Evolutionary conservation across 2,113 vertebrate genomes (phyloP).

Genomic region (Mastomys natalensis): DNA sequence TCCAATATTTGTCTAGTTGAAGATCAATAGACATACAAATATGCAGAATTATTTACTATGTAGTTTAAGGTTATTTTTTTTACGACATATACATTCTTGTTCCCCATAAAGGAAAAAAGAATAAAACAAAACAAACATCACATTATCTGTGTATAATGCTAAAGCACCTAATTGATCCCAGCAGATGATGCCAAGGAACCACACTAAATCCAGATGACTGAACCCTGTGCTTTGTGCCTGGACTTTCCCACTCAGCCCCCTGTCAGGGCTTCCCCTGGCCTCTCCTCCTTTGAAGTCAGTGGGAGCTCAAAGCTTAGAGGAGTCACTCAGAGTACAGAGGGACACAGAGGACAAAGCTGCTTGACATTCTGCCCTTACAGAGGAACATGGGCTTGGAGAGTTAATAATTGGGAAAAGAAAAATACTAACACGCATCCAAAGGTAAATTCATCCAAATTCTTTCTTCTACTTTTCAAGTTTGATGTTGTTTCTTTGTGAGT

Average conservation of each 20-base stretch:
- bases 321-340: slow-evolving; percentile 79
- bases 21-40: not conserved
- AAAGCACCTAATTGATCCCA: slow-evolving; percentile 65
- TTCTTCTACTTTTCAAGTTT: slow-evolving; percentile 44
- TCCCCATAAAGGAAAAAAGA: slow-evolving; percentile 49
- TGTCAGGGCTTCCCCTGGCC: slow-evolving; percentile 48
- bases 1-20: not conserved
- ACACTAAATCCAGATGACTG: slow-evolving; percentile 44
- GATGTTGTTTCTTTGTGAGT: slow-evolving; percentile 54
- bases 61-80: not conserved
- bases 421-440: slow-evolving; percentile 43
- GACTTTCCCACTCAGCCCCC: slow-evolving; percentile 30
- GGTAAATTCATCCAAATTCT: slow-evolving; percentile 66
- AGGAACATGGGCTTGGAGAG: slow-evolving; percentile 40
- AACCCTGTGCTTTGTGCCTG: not conserved
- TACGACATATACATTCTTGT: slow-evolving; percentile 61
- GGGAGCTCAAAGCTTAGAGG: slow-evolving; percentile 62
- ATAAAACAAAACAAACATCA: not conserved
- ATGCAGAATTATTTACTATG: not conserved
- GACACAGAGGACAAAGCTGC: slow-evolving; percentile 12
- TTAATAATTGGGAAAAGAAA: slow-evolving; percentile 40
- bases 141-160: not conserved
- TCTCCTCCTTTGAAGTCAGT: slow-evolving; percentile 80
- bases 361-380: slow-evolving; percentile 69
- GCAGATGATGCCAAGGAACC: slow-evolving; percentile 62